A percentile compares a stretch with the other conserved stretches of the same genome.
phyloP scores from a whole-genome alignment of 2,113 vertebrate species.

The cat (Felis catus) region F.catus_Fca126_mat1.0 CM031411.1:38403001-38403500 shows the following conservation, averaged over 20 bases:
- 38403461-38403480: conserved; percentile 44
- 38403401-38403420: not conserved
- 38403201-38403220: conserved; percentile 25
- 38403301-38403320: not conserved
- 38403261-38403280: conserved; percentile 14
- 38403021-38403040: no score
- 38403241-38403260: not conserved
- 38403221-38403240: not conserved
- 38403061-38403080: no score
- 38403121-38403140: no score
- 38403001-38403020: no score
- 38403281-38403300: not conserved
- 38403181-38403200: not conserved
- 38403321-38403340: conserved; percentile 31
- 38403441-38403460: not conserved
- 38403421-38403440: not conserved
- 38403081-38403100: no score
- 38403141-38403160: no score
- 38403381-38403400: not conserved
- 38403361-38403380: not conserved
- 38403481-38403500: not conserved
- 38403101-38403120: no score
- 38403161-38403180: no score
- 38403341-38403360: conserved; percentile 34
- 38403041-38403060: no score